These are phyloP conservation scores for Cephalopachus bancanus DNA, from an alignment of 2,797 vertebrate species.

Conservation along the genomic window DNA sequence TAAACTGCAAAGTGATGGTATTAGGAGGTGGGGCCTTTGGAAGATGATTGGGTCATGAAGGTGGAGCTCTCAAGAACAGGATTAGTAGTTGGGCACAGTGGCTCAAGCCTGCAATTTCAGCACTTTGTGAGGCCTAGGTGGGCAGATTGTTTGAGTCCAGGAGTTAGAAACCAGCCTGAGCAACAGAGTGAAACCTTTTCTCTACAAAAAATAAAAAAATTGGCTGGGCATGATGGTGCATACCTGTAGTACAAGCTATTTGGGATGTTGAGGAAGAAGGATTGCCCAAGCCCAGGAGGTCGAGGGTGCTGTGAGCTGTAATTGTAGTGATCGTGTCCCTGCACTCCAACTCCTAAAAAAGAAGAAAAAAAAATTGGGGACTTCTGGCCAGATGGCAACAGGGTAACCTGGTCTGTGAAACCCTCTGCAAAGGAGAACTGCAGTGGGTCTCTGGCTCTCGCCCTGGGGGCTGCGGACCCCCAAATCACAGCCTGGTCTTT, in stretches of 20 bases:
- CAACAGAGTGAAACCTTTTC: rapidly evolving
- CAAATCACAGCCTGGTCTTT: too few relatives aligned
- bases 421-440: too few relatives aligned
- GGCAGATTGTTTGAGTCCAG: not conserved
- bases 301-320: not conserved
- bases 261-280: not conserved
- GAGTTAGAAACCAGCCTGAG: not conserved
- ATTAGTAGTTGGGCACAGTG: not conserved
- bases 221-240: not conserved
- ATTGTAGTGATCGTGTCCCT: not conserved
- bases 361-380: not conserved
- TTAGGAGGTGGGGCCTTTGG: not conserved
- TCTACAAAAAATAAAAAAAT: not conserved
- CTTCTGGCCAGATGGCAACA: too few relatives aligned
- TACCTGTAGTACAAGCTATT: not conserved
- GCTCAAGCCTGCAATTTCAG: not conserved
- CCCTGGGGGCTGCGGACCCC: too few relatives aligned
- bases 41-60: not conserved
- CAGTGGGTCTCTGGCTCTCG: too few relatives aligned
- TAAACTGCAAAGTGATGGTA: not conserved
- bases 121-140: not conserved
- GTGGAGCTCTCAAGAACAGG: not conserved
- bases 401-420: too few relatives aligned
- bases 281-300: not conserved
- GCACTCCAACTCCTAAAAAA: not conserved